Base-by-base conservation (phyloP, 2,113 vertebrate species). In the Lophius piscatorius region DNA sequence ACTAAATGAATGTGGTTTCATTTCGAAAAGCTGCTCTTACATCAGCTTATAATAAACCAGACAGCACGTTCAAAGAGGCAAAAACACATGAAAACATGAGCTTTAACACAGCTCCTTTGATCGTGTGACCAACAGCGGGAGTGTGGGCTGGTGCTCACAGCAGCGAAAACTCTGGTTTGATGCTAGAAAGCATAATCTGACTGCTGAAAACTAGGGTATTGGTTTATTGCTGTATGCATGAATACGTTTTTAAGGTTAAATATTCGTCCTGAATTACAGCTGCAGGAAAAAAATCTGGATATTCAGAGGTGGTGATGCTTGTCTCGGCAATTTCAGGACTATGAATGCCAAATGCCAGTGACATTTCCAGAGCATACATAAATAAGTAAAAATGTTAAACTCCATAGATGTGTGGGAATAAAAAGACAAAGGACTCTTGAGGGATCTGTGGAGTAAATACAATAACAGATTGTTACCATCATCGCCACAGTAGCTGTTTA, bases 401-500 rank as follows among this genome's bases (percentile, higher is more conserved):
- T n/a, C n/a, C n/a, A n/a, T n/a, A n/a, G n/a, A n/a, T n/a, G n/a
- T n/a, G n/a, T n/a, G n/a, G n/a, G n/a, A n/a, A n/a, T n/a, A n/a
- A n/a, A n/a, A n/a, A n/a, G n/a, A n/a, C n/a, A n/a, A n/a, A n/a
- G n/a, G n/a, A n/a, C n/a, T n/a, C n/a, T n/a, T n/a, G n/a, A n/a
- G n/a, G n/a, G n/a, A n/a, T n/a, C n/a, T n/a, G n/a, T n/a, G n/a
- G n/a, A n/a, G n/a, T n/a, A n/a, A n/a, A n/a, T n/a, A n/a, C n/a
- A n/a, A n/a, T n/a, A n/a, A n/a, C n/a, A n/a, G n/a, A n/a, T n/a
- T n/a, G n/a, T n/a, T n/a, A n/a, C n/a, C n/a, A n/a, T n/a, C n/a
- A n/a, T n/a, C n/a, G 40, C 45, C 42, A 22, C 48, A 45, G 48
- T 17, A 28, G 38, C 60, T 65, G 62, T 66, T 76, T 70, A 70